Conservation (phyloP, 2,888 invertebrate genomes). For the Diaphora mendica region DNA sequence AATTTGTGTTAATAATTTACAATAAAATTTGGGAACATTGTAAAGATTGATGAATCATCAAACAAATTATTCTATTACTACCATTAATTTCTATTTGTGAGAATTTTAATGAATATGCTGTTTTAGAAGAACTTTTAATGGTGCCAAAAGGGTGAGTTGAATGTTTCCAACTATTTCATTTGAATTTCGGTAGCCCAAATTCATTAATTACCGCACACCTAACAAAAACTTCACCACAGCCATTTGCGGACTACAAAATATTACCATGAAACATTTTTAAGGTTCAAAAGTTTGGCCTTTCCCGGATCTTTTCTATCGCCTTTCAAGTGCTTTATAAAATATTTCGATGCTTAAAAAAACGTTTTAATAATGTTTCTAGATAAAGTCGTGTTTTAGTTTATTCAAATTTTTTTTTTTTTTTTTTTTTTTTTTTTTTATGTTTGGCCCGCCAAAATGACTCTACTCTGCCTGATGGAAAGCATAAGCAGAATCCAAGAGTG, state of each 20-base stretch:
- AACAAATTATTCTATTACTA: background rate
- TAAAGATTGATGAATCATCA: background rate
- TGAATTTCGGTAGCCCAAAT: conserved; percentile 2
- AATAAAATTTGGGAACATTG: background rate
- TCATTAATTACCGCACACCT: conserved; percentile 1
- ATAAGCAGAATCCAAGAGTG: no score
- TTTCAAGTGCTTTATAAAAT: conserved; percentile 2
- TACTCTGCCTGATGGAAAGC: no score
- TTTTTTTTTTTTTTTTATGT: no score
- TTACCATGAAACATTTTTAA: conserved; percentile 7
- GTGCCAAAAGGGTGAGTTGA: conserved; percentile 4
- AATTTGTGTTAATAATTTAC: background rate
- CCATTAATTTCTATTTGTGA: conserved; percentile 18
- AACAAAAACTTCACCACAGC: background rate
- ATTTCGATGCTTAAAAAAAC: conserved; percentile 6
- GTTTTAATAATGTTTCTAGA: background rate
- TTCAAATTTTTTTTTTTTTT: conserved; percentile 1
- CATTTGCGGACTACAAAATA: background rate
- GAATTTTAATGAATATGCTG: conserved; percentile 8
- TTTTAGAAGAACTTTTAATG: conserved; percentile 21
- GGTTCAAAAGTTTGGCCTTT: background rate
- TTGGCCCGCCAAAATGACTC: no score
- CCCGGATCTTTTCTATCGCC: background rate
- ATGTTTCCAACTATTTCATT: conserved; percentile 18
- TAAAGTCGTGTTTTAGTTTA: conserved; percentile 5